A percentile compares a stretch with the other conserved stretches of the same genome.
Conservation (phyloP, 2,888 invertebrate species). For the Pseudococcus viburni region DNA sequence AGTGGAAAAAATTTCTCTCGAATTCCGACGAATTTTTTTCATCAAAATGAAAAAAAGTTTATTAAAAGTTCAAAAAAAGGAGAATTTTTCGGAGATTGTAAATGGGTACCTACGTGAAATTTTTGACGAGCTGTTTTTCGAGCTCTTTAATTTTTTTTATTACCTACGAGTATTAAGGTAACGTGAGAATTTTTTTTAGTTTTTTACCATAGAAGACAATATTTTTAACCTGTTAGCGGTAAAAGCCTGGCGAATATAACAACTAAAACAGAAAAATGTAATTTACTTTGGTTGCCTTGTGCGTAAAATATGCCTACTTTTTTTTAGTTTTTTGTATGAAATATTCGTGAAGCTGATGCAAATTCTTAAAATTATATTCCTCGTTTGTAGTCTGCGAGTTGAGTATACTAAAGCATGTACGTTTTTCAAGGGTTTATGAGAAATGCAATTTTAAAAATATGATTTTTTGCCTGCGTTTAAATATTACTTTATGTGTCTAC, state of each 20-base stretch:
- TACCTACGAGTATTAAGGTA: too few species aligned
- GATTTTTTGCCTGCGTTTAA: neutral
- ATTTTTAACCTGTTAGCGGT: slow-evolving; percentile 6
- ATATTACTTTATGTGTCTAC: neutral
- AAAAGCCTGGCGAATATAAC: neutral
- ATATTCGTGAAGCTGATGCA: neutral
- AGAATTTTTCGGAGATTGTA: neutral
- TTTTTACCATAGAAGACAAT: neutral
- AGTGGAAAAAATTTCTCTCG: neutral
- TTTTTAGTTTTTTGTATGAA: neutral
- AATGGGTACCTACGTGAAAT: neutral
- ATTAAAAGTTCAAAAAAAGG: neutral
- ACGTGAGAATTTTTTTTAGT: neutral
- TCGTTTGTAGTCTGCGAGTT: neutral
- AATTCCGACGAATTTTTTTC: neutral
- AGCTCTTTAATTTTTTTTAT: neutral
- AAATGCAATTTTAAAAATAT: slow-evolving; percentile 5
- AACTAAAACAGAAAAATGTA: slow-evolving; percentile 27
- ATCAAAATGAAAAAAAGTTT: neutral
- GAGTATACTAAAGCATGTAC: neutral
- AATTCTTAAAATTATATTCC: neutral
- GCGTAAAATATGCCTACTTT: neutral
- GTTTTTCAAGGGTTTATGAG: neutral
- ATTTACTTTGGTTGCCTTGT: slow-evolving; percentile 32
- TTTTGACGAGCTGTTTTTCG: neutral